phyloP scores from a whole-genome alignment of 2,888 invertebrate species.

The Osmoderma eremita region DNA sequence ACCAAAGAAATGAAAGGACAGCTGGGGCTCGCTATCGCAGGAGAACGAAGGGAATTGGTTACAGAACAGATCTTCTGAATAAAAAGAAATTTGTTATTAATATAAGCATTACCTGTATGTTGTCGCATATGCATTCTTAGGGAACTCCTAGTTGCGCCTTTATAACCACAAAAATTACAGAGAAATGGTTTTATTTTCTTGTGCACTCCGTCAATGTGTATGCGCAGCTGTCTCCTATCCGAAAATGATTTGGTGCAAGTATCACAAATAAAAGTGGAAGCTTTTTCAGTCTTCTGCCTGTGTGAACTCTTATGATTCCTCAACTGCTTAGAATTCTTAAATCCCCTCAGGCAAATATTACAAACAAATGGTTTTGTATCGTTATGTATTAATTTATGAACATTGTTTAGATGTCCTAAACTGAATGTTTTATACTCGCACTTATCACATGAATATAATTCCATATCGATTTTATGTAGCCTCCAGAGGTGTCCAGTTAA shows the following conservation, averaged over 20 bases:
- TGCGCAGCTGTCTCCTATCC: conserved; percentile 34
- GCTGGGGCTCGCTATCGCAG: too few species aligned
- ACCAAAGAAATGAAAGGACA: too few species aligned
- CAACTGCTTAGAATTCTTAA: conserved; percentile 83
- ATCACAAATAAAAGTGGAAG: conserved; percentile 65
- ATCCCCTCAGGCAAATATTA: conserved; percentile 77
- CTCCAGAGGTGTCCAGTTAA: conserved; percentile 86
- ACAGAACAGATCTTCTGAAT: neutral
- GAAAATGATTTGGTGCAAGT: conserved; percentile 72
- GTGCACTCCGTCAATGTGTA: conserved; percentile 69
- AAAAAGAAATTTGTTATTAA: neutral
- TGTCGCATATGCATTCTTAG: conserved; percentile 74
- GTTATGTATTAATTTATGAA: conserved; percentile 81
- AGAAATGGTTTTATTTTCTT: conserved; percentile 72
- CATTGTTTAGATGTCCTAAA: conserved; percentile 74
- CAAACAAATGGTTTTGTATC: conserved; percentile 71
- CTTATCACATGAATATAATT: conserved; percentile 78
- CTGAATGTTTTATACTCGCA: conserved; percentile 80
- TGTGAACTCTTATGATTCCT: conserved; percentile 79
- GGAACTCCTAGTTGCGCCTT: conserved; percentile 72
- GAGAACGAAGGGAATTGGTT: too few species aligned
- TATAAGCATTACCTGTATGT: conserved; percentile 71
- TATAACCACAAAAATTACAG: conserved; percentile 71
- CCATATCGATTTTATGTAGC: conserved; percentile 80
- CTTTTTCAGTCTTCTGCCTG: conserved; percentile 60